These are phyloP conservation scores for Melanogrammus aeglefinus DNA, from an alignment of 2,797 vertebrate species.

Conservation along the genomic window DNA sequence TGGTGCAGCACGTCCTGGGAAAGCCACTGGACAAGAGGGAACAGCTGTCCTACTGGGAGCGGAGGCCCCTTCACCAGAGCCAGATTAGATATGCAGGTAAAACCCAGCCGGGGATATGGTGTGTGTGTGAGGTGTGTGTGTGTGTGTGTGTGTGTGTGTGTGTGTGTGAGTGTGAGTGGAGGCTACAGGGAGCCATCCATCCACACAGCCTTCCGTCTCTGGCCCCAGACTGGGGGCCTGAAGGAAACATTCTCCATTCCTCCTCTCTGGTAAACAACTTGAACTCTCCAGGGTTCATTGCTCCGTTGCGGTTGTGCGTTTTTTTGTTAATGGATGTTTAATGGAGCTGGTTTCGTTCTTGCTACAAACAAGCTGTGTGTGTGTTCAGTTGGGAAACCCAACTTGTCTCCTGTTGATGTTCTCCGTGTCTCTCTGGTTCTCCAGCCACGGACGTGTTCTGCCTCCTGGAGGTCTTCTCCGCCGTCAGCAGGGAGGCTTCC, in stretches of 20 bases:
- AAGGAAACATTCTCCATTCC: neutral
- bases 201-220: no score
- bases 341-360: neutral
- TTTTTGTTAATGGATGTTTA: no score
- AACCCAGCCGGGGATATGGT: neutral
- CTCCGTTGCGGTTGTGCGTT: no score
- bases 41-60: slow-evolving; percentile 90
- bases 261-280: neutral
- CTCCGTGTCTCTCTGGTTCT: slow-evolving; percentile 6
- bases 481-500: slow-evolving; percentile 66
- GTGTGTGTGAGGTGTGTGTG: no score
- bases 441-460: slow-evolving; percentile 83
- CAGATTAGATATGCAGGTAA: slow-evolving; percentile 87
- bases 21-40: slow-evolving; percentile 83
- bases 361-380: slow-evolving; percentile 24
- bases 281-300: neutral
- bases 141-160: no score
- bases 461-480: slow-evolving; percentile 80
- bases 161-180: neutral
- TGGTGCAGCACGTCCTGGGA: slow-evolving; percentile 83
- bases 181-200: neutral
- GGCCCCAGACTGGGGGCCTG: neutral
- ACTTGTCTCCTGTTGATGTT: neutral
- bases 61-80: slow-evolving; percentile 76
- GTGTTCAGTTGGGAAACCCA: no score